phyloP scores from a whole-genome alignment of 2,888 invertebrate genomes.

The Cheilosia variabilis region DNA sequence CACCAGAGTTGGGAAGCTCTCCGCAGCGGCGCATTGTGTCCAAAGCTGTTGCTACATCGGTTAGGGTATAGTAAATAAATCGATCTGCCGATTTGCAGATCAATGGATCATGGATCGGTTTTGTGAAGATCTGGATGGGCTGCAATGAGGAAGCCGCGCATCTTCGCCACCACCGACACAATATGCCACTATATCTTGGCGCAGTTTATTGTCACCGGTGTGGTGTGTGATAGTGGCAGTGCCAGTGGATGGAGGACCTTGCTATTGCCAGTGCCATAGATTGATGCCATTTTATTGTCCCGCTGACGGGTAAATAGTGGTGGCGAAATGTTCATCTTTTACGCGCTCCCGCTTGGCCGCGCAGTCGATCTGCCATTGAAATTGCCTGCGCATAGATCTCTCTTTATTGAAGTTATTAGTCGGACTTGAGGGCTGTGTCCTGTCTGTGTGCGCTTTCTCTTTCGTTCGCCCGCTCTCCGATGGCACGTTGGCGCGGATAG shows the following conservation, averaged over 20 bases:
- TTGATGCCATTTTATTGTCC: slow-evolving; percentile 73
- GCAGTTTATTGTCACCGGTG: slow-evolving; percentile 65
- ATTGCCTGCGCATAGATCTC: slow-evolving; percentile 70
- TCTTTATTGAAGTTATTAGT: slow-evolving; percentile 72
- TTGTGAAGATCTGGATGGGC: slow-evolving; percentile 40
- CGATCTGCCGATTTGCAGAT: slow-evolving; percentile 65
- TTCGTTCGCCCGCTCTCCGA: slow-evolving; percentile 41
- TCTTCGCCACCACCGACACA: slow-evolving; percentile 39
- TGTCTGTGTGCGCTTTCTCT: slow-evolving; percentile 59
- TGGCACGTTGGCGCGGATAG: slow-evolving; percentile 26
- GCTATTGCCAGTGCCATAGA: slow-evolving; percentile 59
- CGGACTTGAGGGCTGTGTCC: slow-evolving; percentile 35
- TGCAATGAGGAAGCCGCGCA: slow-evolving; percentile 62
- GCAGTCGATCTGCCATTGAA: slow-evolving; percentile 53
- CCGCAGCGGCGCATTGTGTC: slow-evolving; percentile 51
- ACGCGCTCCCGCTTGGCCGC: slow-evolving; percentile 64
- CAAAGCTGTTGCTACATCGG: slow-evolving; percentile 71
- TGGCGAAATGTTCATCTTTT: slow-evolving; percentile 75
- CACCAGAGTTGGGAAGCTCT: background rate
- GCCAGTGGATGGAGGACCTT: slow-evolving; percentile 30
- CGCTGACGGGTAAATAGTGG: slow-evolving; percentile 72
- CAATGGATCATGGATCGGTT: slow-evolving; percentile 60
- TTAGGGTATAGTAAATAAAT: slow-evolving; percentile 68
- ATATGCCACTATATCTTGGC: slow-evolving; percentile 67
- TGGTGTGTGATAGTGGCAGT: slow-evolving; percentile 1